phyloP scores from a whole-genome alignment of 1,140 invertebrate genomes.

The Scaptomyza pallida region DNA sequence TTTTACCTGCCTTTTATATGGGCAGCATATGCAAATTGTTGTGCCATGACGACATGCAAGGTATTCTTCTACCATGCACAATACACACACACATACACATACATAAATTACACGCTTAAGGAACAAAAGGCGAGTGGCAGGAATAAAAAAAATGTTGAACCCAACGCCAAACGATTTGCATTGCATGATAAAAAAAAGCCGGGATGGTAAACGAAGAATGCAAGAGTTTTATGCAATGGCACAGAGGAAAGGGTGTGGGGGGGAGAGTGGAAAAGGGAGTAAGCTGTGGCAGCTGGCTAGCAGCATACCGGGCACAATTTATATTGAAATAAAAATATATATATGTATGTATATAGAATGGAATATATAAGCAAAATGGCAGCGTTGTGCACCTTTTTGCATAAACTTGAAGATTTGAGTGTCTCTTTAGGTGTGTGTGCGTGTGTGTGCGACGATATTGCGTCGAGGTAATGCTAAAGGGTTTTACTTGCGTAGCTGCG shows the following conservation, averaged over 20 bases:
- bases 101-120: slow-evolving; percentile 78
- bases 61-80: slow-evolving; percentile 1
- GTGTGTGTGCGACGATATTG: slow-evolving; percentile 41
- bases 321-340: slow-evolving; percentile 78
- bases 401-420: slow-evolving; percentile 68
- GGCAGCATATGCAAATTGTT: slow-evolving; percentile 58
- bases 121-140: slow-evolving; percentile 71
- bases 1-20: slow-evolving; percentile 48
- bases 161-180: slow-evolving; percentile 68
- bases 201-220: slow-evolving; percentile 27
- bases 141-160: slow-evolving; percentile 63
- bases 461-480: slow-evolving; percentile 60
- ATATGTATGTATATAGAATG: too few relatives aligned
- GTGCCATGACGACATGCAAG: slow-evolving; percentile 45
- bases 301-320: slow-evolving; percentile 46
- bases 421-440: not conserved
- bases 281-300: slow-evolving; percentile 9
- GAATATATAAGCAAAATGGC: slow-evolving; percentile 58
- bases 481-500: slow-evolving; percentile 25
- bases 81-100: slow-evolving; percentile 41
- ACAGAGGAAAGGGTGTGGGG: not conserved
- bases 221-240: slow-evolving; percentile 1
- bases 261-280: not conserved
- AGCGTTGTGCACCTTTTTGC: slow-evolving; percentile 56
- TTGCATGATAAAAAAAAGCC: slow-evolving; percentile 70